phyloP scores from a whole-genome alignment of 2,888 invertebrate genomes.

The Cryptophagus acutangulus region DNA sequence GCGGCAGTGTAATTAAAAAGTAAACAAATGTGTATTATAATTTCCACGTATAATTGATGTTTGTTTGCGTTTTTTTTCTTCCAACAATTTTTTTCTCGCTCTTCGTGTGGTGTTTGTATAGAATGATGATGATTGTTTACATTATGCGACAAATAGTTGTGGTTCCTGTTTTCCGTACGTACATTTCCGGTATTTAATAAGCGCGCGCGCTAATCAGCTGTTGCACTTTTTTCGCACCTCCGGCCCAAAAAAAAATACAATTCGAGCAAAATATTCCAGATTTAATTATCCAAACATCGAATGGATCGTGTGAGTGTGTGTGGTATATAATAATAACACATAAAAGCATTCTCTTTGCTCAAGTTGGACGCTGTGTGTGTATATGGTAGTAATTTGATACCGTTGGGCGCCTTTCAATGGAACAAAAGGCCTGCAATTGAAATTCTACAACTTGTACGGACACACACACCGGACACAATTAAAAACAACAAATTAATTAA shows the following conservation, averaged over 20 bases:
- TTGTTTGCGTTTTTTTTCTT: conserved; percentile 17
- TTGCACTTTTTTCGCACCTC: conserved; percentile 17
- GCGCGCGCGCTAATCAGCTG: conserved; percentile 26
- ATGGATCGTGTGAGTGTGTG: background rate
- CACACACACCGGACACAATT: conserved; percentile 27
- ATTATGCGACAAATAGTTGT: background rate
- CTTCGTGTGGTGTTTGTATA: conserved; percentile 13
- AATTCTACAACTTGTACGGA: conserved; percentile 31
- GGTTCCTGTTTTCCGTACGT: conserved; percentile 9
- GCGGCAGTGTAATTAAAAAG: no score
- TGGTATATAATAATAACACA: no score
- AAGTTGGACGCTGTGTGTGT: conserved; percentile 20
- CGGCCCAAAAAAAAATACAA: background rate
- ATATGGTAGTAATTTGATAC: conserved; percentile 38
- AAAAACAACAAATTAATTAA: conserved; percentile 33
- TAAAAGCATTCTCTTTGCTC: conserved; percentile 25
- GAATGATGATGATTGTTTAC: no score
- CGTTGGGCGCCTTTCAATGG: conserved; percentile 35
- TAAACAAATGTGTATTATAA: no score
- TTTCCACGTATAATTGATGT: conserved; percentile 20
- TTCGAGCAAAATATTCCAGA: no score
- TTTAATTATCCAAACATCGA: conserved; percentile 4
- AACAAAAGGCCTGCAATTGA: conserved; percentile 29
- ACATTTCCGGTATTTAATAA: conserved; percentile 26
- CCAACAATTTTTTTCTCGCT: conserved; percentile 11